phyloP scores from a whole-genome alignment of 2,888 invertebrate species.

The Leistus spinibarbis region DNA sequence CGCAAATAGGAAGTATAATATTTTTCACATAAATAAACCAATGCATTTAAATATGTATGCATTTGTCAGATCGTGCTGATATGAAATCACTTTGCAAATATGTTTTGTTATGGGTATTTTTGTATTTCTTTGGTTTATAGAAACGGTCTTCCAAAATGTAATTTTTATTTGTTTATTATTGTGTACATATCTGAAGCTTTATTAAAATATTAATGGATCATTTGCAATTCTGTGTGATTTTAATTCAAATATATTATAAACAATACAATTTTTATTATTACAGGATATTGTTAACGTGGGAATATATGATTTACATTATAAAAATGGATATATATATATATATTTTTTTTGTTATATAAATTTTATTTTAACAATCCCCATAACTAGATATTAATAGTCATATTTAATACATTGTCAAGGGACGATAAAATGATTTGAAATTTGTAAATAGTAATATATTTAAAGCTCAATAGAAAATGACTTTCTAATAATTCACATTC shows the following conservation, averaged over 20 bases:
- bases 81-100: too few species aligned
- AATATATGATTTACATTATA: constrained; percentile 35
- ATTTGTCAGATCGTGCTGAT: too few species aligned
- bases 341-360: constrained; percentile 30
- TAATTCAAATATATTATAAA: too few species aligned
- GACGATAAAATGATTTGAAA: background rate
- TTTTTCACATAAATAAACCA: too few species aligned
- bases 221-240: constrained; percentile 8
- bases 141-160: background rate
- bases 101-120: too few species aligned
- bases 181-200: background rate
- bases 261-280: constrained; percentile 30
- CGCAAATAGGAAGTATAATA: too few species aligned
- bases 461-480: constrained; percentile 18
- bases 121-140: too few species aligned
- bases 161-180: background rate
- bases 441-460: constrained; percentile 6
- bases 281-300: constrained; percentile 19
- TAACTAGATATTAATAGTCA: background rate
- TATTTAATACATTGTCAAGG: background rate
- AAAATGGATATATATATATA: constrained; percentile 27
- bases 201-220: background rate
- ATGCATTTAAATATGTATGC: too few species aligned
- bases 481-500: background rate
- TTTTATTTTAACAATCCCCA: constrained; percentile 28